Evolutionary conservation across 2,888 invertebrate genomes (phyloP).

Genomic region (Conops quadrifasciatus): DNA sequence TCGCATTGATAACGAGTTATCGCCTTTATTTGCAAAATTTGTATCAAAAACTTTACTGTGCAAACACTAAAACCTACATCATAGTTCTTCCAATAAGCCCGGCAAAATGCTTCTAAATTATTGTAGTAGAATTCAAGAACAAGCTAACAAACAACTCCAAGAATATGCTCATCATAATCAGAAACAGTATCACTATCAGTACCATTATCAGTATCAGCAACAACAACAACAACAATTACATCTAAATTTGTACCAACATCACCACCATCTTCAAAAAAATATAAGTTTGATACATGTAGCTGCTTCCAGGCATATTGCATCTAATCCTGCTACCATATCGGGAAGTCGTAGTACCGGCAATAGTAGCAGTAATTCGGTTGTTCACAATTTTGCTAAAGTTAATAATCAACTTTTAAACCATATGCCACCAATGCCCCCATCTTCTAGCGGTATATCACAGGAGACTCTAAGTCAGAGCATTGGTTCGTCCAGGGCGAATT

Average conservation of each 20-base stretch:
- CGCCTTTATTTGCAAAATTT: not conserved
- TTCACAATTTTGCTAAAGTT: slow-evolving; percentile 34
- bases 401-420: slow-evolving; percentile 46
- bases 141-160: slow-evolving; percentile 30
- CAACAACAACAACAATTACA: slow-evolving; percentile 28
- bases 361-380: slow-evolving; percentile 39
- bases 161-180: slow-evolving; percentile 32
- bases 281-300: slow-evolving; percentile 37
- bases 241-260: slow-evolving; percentile 17
- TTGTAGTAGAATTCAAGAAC: slow-evolving; percentile 43
- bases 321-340: slow-evolving; percentile 31
- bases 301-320: slow-evolving; percentile 31
- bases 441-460: slow-evolving; percentile 71
- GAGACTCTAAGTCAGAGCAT: slow-evolving; percentile 71
- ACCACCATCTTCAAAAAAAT: slow-evolving; percentile 9
- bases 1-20: slow-evolving; percentile 4
- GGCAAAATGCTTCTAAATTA: slow-evolving; percentile 33
- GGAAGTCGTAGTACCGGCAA: slow-evolving; percentile 39
- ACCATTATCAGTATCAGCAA: slow-evolving; percentile 39
- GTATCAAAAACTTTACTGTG: too few species aligned
- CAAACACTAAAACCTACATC: too few species aligned
- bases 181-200: too few species aligned
- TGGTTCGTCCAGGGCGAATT: slow-evolving; percentile 71
- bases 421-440: slow-evolving; percentile 68
- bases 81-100: slow-evolving; percentile 20